A percentile compares a stretch with the other conserved stretches of the same genome.
Evolutionary conservation across 1,140 invertebrate genomes (phyloP).

Genomic region (Gonatopus flavifemur): DNA sequence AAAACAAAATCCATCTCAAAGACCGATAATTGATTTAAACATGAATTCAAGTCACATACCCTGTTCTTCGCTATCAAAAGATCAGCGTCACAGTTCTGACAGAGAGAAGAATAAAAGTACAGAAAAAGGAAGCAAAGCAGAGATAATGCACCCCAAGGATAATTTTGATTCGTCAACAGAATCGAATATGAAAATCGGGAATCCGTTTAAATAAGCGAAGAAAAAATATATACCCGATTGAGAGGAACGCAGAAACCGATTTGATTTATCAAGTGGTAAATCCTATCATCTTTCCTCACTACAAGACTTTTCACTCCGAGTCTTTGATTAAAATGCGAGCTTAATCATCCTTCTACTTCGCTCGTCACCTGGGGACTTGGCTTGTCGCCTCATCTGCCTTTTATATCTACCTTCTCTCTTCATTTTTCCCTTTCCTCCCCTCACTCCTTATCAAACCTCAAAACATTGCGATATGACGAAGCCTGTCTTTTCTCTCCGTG

Average conservation of each 20-base stretch:
- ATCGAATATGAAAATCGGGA: conserved; percentile 25
- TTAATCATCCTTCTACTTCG: conserved; percentile 46
- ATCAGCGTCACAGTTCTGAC: too few relatives aligned
- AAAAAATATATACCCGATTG: conserved; percentile 42
- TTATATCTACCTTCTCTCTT: conserved; percentile 6
- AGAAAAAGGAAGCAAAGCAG: not conserved
- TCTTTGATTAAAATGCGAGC: conserved; percentile 56
- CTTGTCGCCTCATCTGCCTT: conserved; percentile 16
- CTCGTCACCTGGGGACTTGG: conserved; percentile 42
- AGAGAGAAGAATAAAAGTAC: not conserved
- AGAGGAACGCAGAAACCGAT: conserved; percentile 33
- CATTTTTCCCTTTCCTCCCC: not conserved
- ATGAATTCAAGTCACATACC: too few relatives aligned
- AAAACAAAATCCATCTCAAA: too few relatives aligned
- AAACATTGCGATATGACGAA: too few relatives aligned
- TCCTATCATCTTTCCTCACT: conserved; percentile 48
- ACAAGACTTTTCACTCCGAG: conserved; percentile 55
- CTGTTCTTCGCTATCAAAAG: too few relatives aligned
- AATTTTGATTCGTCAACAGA: conserved; percentile 6
- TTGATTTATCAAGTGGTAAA: conserved; percentile 53
- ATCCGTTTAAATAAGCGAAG: too few relatives aligned
- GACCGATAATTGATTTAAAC: too few relatives aligned
- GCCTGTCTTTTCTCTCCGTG: conserved; percentile 27
- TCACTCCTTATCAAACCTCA: conserved; percentile 18
- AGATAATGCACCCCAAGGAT: too few relatives aligned